These are phyloP conservation scores for Ptilonorhynchus violaceus DNA, from an alignment of 2,113 vertebrate genomes.

Conservation along the genomic window DNA sequence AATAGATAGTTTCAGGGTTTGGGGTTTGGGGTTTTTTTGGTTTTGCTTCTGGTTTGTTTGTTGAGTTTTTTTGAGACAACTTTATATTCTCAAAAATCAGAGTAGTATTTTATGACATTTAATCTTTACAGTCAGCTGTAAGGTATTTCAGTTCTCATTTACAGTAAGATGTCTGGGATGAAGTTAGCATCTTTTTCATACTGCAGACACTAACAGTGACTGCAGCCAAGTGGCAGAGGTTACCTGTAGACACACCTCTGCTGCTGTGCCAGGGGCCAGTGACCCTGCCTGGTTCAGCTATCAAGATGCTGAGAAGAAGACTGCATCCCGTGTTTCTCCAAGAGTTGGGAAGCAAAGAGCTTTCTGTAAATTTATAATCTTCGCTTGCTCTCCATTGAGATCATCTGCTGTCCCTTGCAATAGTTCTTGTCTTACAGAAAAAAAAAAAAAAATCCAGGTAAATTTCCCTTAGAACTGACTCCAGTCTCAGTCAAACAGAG, in stretches of 20 bases:
- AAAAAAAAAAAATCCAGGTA: not conserved
- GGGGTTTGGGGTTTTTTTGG: not conserved
- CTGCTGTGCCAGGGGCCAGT: not conserved
- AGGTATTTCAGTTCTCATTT: not conserved
- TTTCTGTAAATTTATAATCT: not conserved
- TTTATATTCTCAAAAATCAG: not conserved
- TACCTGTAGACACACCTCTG: not conserved
- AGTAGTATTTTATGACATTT: not conserved
- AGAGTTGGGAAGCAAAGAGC: not conserved
- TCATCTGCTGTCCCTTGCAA: not conserved
- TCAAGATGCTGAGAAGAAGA: not conserved
- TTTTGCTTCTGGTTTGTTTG: not conserved
- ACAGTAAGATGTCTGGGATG: not conserved
- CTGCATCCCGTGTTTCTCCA: not conserved
- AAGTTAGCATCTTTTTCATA: not conserved
- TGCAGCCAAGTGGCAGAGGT: not conserved
- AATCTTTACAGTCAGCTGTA: not conserved
- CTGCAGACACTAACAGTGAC: not conserved
- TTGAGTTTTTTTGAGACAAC: not conserved
- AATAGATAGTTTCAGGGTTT: not conserved
- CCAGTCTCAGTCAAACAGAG: not conserved
- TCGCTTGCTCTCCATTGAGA: not conserved
- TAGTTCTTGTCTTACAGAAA: not conserved
- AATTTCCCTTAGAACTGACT: not conserved
- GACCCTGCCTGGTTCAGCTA: not conserved